Evolutionary conservation across 2,888 invertebrate genomes (phyloP).

Genomic region (Pristionchus mayeri): DNA sequence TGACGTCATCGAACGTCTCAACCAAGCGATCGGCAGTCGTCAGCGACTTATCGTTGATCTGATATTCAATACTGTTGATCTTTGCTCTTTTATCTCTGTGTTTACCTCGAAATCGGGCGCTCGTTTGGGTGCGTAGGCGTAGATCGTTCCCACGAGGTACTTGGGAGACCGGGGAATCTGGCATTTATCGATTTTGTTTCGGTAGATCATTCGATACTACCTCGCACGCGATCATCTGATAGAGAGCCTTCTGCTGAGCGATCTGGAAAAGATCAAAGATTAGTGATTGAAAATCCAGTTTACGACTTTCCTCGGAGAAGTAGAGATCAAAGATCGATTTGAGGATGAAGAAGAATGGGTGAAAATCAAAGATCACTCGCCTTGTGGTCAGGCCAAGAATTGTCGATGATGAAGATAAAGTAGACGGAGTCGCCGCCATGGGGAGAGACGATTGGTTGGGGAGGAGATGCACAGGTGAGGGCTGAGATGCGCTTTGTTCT

Average conservation of each 20-base stretch:
- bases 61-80: neutral
- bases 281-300: neutral
- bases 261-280: slow-evolving; percentile 6
- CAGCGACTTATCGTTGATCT: slow-evolving; percentile 22
- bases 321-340: neutral
- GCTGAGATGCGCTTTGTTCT: too few species aligned
- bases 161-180: neutral
- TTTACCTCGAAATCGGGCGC: neutral
- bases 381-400: slow-evolving; percentile 14
- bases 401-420: slow-evolving; percentile 20
- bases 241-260: slow-evolving; percentile 6
- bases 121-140: neutral
- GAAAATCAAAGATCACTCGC: slow-evolving; percentile 5
- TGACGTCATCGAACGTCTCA: neutral
- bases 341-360: too few species aligned
- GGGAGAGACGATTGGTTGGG: neutral
- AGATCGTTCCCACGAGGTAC: slow-evolving; percentile 20
- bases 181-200: neutral
- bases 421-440: neutral
- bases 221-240: slow-evolving; percentile 18
- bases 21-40: neutral
- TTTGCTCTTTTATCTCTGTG: neutral
- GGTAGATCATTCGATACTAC: neutral
- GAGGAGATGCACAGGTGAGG: neutral
- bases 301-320: neutral